A percentile compares a stretch with the other conserved stretches of the same genome.
Conservation (phyloP, 2,113 vertebrate species). For the Leucopsar rothschildi region DNA sequence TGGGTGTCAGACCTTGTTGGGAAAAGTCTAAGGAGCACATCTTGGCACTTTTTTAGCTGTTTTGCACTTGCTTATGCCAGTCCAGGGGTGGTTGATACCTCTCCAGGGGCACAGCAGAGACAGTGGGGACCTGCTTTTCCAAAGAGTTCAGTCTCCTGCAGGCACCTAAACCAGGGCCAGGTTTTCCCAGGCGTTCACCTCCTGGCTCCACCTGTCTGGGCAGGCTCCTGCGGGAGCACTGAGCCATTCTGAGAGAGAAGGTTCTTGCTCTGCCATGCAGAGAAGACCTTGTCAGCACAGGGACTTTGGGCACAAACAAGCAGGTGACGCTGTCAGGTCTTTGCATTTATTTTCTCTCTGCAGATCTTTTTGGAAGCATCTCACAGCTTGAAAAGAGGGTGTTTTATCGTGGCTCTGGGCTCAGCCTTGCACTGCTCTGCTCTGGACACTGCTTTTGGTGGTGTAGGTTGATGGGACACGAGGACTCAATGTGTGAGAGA, state of each 20-base stretch:
- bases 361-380: not conserved
- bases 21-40: not conserved
- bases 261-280: not conserved
- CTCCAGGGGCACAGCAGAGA: not conserved
- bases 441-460: not conserved
- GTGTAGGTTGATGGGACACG: not conserved
- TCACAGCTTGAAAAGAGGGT: not conserved
- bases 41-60: not conserved
- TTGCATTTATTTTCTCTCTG: not conserved
- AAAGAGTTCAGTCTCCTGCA: not conserved
- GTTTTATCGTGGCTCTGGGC: not conserved
- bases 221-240: not conserved
- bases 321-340: not conserved
- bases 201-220: not conserved
- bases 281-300: not conserved
- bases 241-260: not conserved
- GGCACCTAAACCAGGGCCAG: not conserved
- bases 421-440: not conserved
- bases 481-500: rapidly evolving
- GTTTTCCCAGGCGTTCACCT: not conserved
- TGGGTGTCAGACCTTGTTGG: not conserved
- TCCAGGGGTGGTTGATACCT: not conserved
- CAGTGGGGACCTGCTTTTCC: not conserved
- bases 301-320: not conserved
- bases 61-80: not conserved